Evolutionary conservation across 64 coral and sea anemone species (phyloP).

Genomic region (Exaiptasia diaphana): DNA sequence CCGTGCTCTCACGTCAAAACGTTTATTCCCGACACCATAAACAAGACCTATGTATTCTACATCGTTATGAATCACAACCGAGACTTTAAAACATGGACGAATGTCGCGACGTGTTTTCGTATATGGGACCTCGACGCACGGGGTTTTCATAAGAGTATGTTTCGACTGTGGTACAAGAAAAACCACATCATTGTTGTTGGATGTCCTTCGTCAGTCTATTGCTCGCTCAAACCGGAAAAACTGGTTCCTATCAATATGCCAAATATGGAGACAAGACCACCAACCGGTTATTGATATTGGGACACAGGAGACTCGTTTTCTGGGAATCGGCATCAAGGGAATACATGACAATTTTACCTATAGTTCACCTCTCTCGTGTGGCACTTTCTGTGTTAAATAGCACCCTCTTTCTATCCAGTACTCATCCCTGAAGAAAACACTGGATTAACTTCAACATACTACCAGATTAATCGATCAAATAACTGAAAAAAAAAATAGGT

Average conservation of each 20-base stretch:
- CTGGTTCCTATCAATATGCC: constrained; percentile 63
- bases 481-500: too few species aligned
- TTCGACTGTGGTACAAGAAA: constrained; percentile 84
- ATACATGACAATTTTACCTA: too few species aligned
- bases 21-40: constrained; percentile 66
- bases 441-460: too few species aligned
- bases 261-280: constrained; percentile 56
- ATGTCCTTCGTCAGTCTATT: constrained; percentile 67
- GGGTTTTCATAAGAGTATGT: constrained; percentile 81
- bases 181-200: constrained; percentile 80
- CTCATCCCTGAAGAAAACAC: too few species aligned
- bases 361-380: too few species aligned
- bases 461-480: too few species aligned
- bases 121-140: constrained; percentile 84
- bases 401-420: too few species aligned
- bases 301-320: too few species aligned
- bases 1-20: constrained; percentile 62
- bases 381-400: too few species aligned
- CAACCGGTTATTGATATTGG: too few species aligned
- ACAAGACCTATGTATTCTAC: constrained; percentile 74
- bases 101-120: constrained; percentile 59
- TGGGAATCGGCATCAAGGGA: too few species aligned
- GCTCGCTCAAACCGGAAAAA: constrained; percentile 51
- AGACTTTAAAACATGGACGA: constrained; percentile 73
- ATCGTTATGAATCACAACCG: constrained; percentile 40